Evolutionary conservation across 2,113 vertebrate species (phyloP), one percentile per base, ranked within the genome.

Genomic region (Uria lomvia): DNA sequence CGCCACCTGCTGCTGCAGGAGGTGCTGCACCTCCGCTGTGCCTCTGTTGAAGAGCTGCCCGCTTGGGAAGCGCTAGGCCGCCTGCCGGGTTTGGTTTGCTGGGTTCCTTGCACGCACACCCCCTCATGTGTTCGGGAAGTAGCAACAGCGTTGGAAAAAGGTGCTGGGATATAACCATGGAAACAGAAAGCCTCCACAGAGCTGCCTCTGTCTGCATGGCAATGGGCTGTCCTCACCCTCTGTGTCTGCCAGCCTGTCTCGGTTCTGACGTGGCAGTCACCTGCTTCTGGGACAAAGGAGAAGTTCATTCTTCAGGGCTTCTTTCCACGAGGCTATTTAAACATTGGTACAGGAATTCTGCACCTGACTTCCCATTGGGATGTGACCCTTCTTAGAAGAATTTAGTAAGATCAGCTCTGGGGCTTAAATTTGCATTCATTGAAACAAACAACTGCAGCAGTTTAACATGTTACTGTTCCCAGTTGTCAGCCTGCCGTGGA

Each of bases 131-230:
- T 20, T 90, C 8, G 20, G 73, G 52, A 71, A 30, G 70, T 56
- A 84, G 90, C 67, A 2, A 0, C 52, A 27, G 55, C 8, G 60
- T 11, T 52, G 86, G 86, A 12, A 36, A 83, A 63, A 91, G 67
- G 59, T 55, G 50, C 83, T 78, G 76, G 79, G 50, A 6, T 58
- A 84, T 80, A 92, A 77, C 95, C 95, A 81, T 95, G 95, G 96
- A 87, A 84, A 95, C 89, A 13, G 49, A 34, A 29, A 52, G 67
- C 15, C 67, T 59, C 40, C 68, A 49, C 77, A 72, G 86, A 83
- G 93, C 86, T 36, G 91, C 42, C 45, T 91, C 59, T 93, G 94
- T 88, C 24, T 80, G 83, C 76, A 8, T 1, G 81, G 91, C 82
- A 32, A 2, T 30, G 74, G 88, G 78, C 88, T 65, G 75, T 18